phyloP scores from a whole-genome alignment of 1,140 invertebrate genomes.

The Phenacoccus solenopsis region DNA sequence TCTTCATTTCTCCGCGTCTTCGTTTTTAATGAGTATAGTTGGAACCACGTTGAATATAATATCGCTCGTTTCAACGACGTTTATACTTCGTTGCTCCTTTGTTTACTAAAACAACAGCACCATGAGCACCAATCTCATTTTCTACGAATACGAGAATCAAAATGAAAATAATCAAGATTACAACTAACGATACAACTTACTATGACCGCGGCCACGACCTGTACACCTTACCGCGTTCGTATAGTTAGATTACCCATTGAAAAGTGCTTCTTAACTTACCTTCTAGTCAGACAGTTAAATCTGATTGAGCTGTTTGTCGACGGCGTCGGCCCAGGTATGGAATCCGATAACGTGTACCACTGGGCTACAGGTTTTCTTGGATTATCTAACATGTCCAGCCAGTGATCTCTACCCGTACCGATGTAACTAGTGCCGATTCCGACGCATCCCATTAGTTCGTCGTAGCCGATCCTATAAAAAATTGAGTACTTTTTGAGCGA shows the following conservation, averaged over 20 bases:
- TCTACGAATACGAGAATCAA: neutral
- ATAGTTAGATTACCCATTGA: too few species aligned
- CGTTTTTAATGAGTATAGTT: too few species aligned
- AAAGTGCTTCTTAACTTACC: constrained; percentile 40
- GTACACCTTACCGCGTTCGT: too few species aligned
- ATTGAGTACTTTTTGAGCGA: too few species aligned
- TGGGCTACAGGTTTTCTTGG: constrained; percentile 71
- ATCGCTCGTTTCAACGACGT: neutral
- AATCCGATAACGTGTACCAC: constrained; percentile 67
- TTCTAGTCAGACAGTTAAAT: constrained; percentile 47
- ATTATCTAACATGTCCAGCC: constrained; percentile 78
- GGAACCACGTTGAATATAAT: neutral
- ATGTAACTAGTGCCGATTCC: constrained; percentile 63
- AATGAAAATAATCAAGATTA: neutral
- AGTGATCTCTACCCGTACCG: constrained; percentile 71
- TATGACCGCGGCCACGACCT: too few species aligned
- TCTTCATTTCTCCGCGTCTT: too few species aligned
- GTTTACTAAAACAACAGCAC: constrained; percentile 9
- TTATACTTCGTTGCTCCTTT: neutral
- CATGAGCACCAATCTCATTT: constrained; percentile 13
- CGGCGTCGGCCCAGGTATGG: constrained; percentile 44
- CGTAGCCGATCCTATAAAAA: constrained; percentile 59
- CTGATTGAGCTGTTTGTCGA: constrained; percentile 38
- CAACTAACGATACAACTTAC: too few species aligned
- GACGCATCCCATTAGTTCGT: constrained; percentile 73